Conservation (phyloP, 2,888 invertebrate genomes). For the Phalera bucephala region DNA sequence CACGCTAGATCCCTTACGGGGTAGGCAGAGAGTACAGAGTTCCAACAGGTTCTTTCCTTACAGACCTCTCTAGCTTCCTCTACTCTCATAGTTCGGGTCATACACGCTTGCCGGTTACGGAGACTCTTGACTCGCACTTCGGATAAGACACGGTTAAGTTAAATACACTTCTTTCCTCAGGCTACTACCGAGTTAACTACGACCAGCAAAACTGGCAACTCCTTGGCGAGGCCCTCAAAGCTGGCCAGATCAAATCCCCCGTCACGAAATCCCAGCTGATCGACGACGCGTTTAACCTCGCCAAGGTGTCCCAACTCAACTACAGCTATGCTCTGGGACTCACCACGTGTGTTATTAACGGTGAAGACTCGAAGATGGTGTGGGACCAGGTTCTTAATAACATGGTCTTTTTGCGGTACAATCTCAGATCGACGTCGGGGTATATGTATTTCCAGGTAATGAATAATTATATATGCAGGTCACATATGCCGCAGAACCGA, state of each 20-base stretch:
- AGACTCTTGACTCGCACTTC: too few relatives aligned
- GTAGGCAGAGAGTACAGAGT: too few relatives aligned
- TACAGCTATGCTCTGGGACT: conserved; percentile 85
- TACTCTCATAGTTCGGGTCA: too few relatives aligned
- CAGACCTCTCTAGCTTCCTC: too few relatives aligned
- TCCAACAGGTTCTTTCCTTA: too few relatives aligned
- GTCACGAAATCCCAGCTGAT: conserved; percentile 87
- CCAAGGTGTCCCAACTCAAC: conserved; percentile 80
- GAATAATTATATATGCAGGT: too few relatives aligned
- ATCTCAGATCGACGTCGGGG: conserved; percentile 73
- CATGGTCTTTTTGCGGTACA: conserved; percentile 75
- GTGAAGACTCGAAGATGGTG: conserved; percentile 85
- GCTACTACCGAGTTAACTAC: conserved; percentile 85
- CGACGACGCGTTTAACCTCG: conserved; percentile 88
- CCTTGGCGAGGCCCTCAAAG: conserved; percentile 71
- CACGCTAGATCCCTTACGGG: too few relatives aligned
- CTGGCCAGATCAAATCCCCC: conserved; percentile 78
- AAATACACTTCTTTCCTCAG: too few relatives aligned
- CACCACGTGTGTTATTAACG: conserved; percentile 83
- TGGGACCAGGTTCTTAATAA: conserved; percentile 85
- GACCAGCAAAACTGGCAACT: conserved; percentile 83
- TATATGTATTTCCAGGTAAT: conserved; percentile 75
- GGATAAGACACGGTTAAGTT: too few relatives aligned
- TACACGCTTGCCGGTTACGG: too few relatives aligned
- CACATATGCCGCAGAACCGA: too few relatives aligned